A percentile compares a stretch with the other conserved stretches of the same genome.
These are phyloP conservation scores for Himantopus leucocephalus DNA, from an alignment of 2,113 vertebrate genomes.

Conservation along the genomic window DNA sequence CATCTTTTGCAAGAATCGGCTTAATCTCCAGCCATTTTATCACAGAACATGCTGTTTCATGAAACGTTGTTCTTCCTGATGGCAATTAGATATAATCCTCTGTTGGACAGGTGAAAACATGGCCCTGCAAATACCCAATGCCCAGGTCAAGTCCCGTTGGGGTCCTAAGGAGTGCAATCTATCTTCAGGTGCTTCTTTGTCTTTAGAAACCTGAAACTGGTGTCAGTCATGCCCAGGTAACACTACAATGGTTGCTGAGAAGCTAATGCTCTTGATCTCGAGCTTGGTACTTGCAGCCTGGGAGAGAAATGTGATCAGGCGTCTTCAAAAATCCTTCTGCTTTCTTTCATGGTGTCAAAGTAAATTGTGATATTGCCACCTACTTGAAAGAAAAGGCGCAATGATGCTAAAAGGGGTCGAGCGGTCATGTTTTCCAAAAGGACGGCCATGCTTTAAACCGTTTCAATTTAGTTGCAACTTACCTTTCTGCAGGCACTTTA, in stretches of 20 bases:
- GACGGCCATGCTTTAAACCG: not conserved
- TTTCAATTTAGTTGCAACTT: not conserved
- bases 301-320: not conserved
- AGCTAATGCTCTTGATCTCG: not conserved
- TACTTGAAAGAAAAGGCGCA: not conserved
- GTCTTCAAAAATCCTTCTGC: not conserved
- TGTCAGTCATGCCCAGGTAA: not conserved
- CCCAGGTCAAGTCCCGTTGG: not conserved
- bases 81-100: not conserved
- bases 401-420: not conserved
- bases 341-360: not conserved
- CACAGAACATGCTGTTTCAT: not conserved
- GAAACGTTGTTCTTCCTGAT: not conserved
- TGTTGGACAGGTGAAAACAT: not conserved
- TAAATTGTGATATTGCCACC: not conserved
- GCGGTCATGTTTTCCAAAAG: rapidly evolving
- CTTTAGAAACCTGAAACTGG: not conserved
- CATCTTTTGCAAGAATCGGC: not conserved
- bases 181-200: not conserved
- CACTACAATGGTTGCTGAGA: not conserved
- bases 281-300: not conserved
- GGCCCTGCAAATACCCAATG: not conserved
- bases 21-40: not conserved
- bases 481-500: not conserved
- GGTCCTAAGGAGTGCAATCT: not conserved